These are phyloP conservation scores for Notechis scutatus DNA, from an alignment of 2,113 vertebrate species.

Conservation along the genomic window DNA sequence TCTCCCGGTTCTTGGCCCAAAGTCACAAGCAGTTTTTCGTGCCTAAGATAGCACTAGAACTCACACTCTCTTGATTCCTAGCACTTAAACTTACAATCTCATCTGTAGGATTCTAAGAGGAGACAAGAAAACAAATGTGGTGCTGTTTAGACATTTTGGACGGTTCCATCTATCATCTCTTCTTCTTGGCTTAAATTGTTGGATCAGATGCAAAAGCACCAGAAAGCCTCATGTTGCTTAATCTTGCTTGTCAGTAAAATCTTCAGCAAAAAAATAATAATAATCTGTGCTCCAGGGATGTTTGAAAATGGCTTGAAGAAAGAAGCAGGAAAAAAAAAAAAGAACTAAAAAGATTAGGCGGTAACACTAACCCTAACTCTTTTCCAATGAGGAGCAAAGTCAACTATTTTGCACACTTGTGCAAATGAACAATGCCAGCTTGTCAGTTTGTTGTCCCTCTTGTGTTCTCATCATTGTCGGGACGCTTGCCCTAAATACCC, in stretches of 20 bases:
- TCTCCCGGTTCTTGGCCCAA: too few species aligned
- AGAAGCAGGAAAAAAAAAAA: neutral
- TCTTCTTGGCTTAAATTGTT: neutral
- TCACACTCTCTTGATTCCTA: neutral
- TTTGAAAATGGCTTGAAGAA: neutral
- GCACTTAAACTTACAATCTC: neutral
- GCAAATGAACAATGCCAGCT: neutral
- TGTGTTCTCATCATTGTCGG: constrained; percentile 10
- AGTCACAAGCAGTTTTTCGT: neutral
- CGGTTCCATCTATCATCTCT: neutral
- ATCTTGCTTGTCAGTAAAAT: neutral
- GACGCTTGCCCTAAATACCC: constrained; percentile 8
- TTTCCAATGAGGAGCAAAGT: neutral
- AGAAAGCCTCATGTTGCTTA: neutral
- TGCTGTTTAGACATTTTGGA: neutral
- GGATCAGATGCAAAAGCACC: neutral
- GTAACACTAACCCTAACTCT: neutral
- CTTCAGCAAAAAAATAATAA: neutral
- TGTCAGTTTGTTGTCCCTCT: neutral
- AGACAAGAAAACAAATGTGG: neutral
- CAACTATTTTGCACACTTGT: neutral
- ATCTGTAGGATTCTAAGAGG: neutral
- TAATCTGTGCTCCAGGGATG: neutral
- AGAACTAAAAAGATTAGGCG: neutral
- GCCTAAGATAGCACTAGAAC: neutral